Evolutionary conservation across 2,113 vertebrate genomes (phyloP), one percentile per base, ranked within the genome.

Genomic region (Melierax canorus): DNA sequence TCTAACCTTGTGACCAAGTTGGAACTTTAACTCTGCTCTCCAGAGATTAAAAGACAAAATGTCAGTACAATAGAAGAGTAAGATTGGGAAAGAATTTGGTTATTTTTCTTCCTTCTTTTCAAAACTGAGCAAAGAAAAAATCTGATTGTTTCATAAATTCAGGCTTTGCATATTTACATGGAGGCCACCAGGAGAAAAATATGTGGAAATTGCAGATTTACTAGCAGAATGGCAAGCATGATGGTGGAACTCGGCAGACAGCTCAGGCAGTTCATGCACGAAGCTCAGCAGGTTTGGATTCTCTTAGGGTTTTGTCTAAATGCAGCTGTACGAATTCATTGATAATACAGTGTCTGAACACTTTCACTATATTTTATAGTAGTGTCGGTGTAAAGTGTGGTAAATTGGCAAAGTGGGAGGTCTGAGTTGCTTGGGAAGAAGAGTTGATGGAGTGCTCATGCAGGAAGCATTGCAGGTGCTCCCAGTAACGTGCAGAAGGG

Each of bases 241-340:
- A 9, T 1, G 1, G 46, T 56, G 68, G 77, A 81, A 36, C 18
- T 51, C 1, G 0, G 10, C 71, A 53, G 71, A 9, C 4, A 48
- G 27, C 74, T 78, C 0, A 0, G 60, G 36, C 34, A 30, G 72
- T 29, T 87, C 36, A 11, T 10, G 84, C 71, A 62, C 3, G 1
- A 48, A 67, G 38, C 64, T 75, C 55, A 63, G 77, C 30, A 81
- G 56, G 18, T 66, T 67, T 72, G 62, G 53, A 48, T 83, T 86
- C 41, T 79, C 34, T 45, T 11, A 5, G 24, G 27, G 34, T 43
- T 90, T 64, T 73, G 41, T 53, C 38, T 71, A n/a, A 81, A 55
- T 23, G 59, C 34, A 77, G 73, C 68, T 71, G 32, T 23, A 58
- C 32, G 27, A 81, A 78, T n/a, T 10, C 1, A 15, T 17, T 55